Percentiles rank a stretch among this genome's conserved stretches.
Evolutionary conservation across 1,140 invertebrate species (phyloP).

Genomic region (Chironomus striatipennis): DNA sequence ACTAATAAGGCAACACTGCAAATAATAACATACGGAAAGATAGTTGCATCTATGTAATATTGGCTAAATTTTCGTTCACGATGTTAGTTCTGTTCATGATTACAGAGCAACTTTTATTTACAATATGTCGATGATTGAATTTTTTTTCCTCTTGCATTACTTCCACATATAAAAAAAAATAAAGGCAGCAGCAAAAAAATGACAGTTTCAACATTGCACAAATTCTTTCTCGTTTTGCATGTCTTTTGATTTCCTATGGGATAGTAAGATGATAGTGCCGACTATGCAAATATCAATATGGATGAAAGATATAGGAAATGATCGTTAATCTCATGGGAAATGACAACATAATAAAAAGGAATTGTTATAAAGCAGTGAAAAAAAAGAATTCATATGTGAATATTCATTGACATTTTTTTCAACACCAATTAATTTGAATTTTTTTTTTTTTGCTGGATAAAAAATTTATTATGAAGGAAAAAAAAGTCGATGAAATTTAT

Average conservation of each 20-base stretch:
- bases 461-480: neutral
- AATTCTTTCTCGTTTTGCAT: neutral
- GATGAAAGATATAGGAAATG: neutral
- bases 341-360: no score
- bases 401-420: no score
- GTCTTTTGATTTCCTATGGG: neutral
- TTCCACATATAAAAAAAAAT: neutral
- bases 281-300: conserved; percentile 9
- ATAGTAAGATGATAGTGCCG: conserved; percentile 5
- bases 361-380: no score
- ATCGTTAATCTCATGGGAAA: no score
- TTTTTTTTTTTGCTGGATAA: neutral
- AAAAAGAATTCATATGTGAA: no score
- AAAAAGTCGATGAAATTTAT: no score
- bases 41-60: no score
- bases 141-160: neutral
- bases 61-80: no score
- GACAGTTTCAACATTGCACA: conserved; percentile 1
- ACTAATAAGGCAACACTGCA: no score
- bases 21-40: no score
- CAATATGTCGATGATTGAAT: neutral
- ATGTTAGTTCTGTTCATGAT: neutral
- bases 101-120: conserved; percentile 9
- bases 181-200: neutral
- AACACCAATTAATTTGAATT: neutral